These are phyloP conservation scores for Ancistrus triradiatus DNA, from an alignment of 2,113 vertebrate genomes.

Conservation along the genomic window DNA sequence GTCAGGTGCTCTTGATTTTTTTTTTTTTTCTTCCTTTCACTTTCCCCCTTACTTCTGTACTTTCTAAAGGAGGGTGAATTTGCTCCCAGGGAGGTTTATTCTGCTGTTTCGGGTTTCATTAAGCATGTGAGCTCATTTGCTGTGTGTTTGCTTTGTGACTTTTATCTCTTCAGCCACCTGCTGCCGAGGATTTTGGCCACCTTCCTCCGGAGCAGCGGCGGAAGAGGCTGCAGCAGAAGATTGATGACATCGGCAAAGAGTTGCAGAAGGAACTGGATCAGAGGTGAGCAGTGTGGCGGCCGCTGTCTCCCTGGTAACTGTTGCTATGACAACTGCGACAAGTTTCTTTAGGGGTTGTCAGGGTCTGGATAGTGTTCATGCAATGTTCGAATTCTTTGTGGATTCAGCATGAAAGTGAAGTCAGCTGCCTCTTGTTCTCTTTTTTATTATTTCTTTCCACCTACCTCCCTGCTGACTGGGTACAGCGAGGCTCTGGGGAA, in stretches of 20 bases:
- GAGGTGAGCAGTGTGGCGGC: slow-evolving; percentile 70
- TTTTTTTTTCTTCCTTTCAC: too few relatives aligned
- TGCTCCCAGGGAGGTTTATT: too few relatives aligned
- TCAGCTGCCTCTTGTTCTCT: slow-evolving; percentile 18
- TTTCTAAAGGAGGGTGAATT: too few relatives aligned
- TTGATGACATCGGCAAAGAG: slow-evolving; percentile 90
- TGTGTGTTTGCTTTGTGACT: too few relatives aligned
- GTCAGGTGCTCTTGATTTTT: too few relatives aligned
- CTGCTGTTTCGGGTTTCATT: too few relatives aligned
- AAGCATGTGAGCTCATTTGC: too few relatives aligned
- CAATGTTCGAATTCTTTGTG: slow-evolving; percentile 42
- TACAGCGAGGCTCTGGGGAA: slow-evolving; percentile 82
- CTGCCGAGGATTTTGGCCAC: slow-evolving; percentile 89
- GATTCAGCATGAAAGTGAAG: slow-evolving; percentile 35
- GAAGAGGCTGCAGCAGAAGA: slow-evolving; percentile 91
- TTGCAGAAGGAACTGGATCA: slow-evolving; percentile 97
- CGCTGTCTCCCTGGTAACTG: slow-evolving; percentile 40
- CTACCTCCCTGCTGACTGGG: background rate
- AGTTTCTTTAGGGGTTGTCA: slow-evolving; percentile 37
- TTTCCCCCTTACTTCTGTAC: too few relatives aligned
- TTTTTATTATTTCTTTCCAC: slow-evolving; percentile 1
- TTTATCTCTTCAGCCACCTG: slow-evolving; percentile 59
- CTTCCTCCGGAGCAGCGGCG: slow-evolving; percentile 95
- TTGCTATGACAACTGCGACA: too few relatives aligned
- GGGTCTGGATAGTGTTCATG: slow-evolving; percentile 43